These are phyloP conservation scores for Imbricaverruca yamaguchii DNA, from an alignment of 2,888 invertebrate genomes.

Conservation along the genomic window DNA sequence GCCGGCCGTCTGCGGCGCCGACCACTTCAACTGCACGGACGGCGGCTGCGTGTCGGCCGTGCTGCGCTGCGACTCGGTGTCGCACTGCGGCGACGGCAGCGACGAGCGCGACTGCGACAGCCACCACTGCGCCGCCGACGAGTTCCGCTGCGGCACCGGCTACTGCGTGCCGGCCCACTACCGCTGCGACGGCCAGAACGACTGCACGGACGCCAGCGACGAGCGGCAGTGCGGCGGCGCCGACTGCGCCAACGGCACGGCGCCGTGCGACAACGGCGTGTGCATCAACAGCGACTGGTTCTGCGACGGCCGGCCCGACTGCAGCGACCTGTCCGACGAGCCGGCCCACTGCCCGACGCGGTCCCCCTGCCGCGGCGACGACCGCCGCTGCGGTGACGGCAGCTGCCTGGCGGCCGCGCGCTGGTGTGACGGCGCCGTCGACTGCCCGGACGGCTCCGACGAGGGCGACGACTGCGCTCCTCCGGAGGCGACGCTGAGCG, in stretches of 20 bases:
- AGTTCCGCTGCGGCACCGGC: conserved; percentile 26
- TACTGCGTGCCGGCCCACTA: conserved; percentile 24
- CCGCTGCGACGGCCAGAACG: conserved; percentile 65
- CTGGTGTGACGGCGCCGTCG: conserved; percentile 21
- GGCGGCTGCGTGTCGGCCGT: conserved; percentile 1
- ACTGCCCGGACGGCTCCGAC: conserved; percentile 23
- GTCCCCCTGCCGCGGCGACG: neutral
- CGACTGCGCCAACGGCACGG: conserved; percentile 49
- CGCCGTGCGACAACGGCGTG: conserved; percentile 30
- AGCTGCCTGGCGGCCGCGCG: neutral
- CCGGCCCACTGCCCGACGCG: conserved; percentile 28
- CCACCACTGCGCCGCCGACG: neutral
- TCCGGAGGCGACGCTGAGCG: neutral
- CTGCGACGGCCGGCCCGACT: conserved; percentile 74
- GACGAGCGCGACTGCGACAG: conserved; percentile 12
- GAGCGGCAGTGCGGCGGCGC: conserved; percentile 48
- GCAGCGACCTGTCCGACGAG: conserved; percentile 52
- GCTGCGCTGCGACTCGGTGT: conserved; percentile 7
- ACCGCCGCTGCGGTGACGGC: conserved; percentile 22
- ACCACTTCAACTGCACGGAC: neutral
- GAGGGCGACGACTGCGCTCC: conserved; percentile 22
- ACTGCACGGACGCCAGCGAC: conserved; percentile 75
- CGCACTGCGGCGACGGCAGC: conserved; percentile 18
- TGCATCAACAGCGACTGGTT: conserved; percentile 47
- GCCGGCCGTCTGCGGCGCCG: neutral